A percentile compares a stretch with the other conserved stretches of the same genome.
phyloP scores from a whole-genome alignment of 2,888 invertebrate genomes.

The Melanchra persicariae region DNA sequence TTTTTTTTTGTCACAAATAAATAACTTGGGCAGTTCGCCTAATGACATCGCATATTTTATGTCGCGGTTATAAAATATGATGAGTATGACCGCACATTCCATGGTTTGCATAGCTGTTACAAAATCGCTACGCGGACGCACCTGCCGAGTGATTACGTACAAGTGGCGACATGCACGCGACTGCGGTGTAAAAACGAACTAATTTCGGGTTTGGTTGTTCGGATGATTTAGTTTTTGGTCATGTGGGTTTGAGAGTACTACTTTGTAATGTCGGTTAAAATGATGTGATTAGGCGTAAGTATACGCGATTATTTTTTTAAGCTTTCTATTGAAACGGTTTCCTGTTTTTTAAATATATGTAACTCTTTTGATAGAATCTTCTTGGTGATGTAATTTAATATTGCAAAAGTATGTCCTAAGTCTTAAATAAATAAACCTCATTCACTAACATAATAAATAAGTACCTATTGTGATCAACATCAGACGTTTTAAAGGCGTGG shows the following conservation, averaged over 20 bases:
- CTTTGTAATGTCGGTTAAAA: constrained; percentile 34
- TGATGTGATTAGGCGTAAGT: constrained; percentile 21
- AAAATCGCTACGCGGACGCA: constrained; percentile 60
- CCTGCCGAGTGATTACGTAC: constrained; percentile 64
- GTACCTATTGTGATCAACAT: constrained; percentile 24
- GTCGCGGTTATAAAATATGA: constrained; percentile 53
- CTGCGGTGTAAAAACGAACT: constrained; percentile 53
- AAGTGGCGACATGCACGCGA: constrained; percentile 62
- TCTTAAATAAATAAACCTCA: constrained; percentile 22
- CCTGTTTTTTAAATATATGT: not conserved
- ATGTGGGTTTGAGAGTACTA: constrained; percentile 33
- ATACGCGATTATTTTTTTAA: constrained; percentile 2
- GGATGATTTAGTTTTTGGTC: constrained; percentile 50
- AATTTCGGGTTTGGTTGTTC: constrained; percentile 49
- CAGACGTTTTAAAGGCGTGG: constrained; percentile 45
- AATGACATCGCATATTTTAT: constrained; percentile 59
- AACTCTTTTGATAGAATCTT: not conserved
- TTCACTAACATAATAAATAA: constrained; percentile 20
- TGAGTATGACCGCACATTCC: constrained; percentile 61
- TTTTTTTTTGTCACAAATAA: constrained; percentile 41
- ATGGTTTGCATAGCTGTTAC: constrained; percentile 64
- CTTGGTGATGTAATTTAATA: not conserved
- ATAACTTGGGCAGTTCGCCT: constrained; percentile 33
- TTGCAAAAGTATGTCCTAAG: constrained; percentile 1
- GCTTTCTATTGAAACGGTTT: not conserved